Base-by-base conservation (phyloP, 2,797 vertebrate genomes). In the Enteromius thamalakanensis region DNA sequence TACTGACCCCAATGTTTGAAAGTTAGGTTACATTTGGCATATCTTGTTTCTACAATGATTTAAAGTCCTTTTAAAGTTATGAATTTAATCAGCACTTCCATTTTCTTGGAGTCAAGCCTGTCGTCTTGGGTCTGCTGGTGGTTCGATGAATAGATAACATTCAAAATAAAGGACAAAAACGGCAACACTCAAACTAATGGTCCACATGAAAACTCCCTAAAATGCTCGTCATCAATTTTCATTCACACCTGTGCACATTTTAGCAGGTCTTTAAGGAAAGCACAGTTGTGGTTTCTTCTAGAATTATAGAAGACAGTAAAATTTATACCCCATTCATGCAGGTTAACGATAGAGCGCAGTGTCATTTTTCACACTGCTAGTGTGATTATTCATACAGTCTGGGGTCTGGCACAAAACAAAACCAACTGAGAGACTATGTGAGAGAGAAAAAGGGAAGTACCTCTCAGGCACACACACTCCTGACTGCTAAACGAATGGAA, bases 311-410 rank as follows among this genome's bases (percentile, higher is more conserved):
- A 91, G 94, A 93, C 93, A 88, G 88, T 88, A 91, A 93, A 93
- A 94, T 94, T 93, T 92, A 94, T 94, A 90, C 92, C 90, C 92
- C 91, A 93, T 85, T 94, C 93, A 91, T 93, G 90, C 88, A 92
- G 92, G 92, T 94, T 82, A 92, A 93, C 92, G 91, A 91, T 93
- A 93, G 93, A 93, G 92, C 89, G 91, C 92, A 92, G 93, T 94
- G 92, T 94, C 92, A 93, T 95, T 95, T 94, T 94, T 95, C 94
- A 95, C 92, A 91, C 90, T 94, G 94, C 92, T 93, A 94, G 93
- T 83, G 90, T 90, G 91, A 94, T 95, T 94, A 94, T 93, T 95
- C 95, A 94, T 93, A 89, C 91, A 91, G 92, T 94, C 94, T 93
- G 91, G 91, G 88, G 90, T 92, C 91, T 89, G 91, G 93, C 93